Evolutionary conservation across 2,113 vertebrate genomes (phyloP), one percentile per base, ranked within the genome.

Genomic region (Sinocyclocheilus rhinocerous): DNA sequence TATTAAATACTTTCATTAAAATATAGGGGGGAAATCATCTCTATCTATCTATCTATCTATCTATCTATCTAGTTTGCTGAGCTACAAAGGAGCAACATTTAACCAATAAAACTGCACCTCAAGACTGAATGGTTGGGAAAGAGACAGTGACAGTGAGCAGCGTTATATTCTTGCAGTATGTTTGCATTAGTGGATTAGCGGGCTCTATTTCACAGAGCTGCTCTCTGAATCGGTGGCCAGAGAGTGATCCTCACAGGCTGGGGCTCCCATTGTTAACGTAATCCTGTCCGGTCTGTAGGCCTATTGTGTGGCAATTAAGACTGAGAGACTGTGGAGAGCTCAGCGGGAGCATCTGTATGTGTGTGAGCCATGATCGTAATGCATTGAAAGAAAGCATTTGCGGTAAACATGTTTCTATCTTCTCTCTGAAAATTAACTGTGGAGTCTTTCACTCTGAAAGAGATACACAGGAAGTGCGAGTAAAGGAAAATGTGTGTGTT

Each of bases 231-330:
- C 79, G 52, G 65, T 52, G 26, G 63, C 73, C 45, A 63, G 65
- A 85, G 79, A 79, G 67, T 24, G 42, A 89, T 89, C 79, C 80
- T 85, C 84, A 83, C 70, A 72, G 76, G 82, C 77, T 89, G 82
- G 90, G 22, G 79, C 65, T 63, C 33, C 84, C 78, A 90, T 90
- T 90, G 87, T 91, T 86, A 57, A 72, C 69, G 15, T 88, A 89
- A 87, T 89, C 86, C 84, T 85, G 76, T 76, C 87, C 84, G 81
- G 87, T 88, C 84, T 89, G 86, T 83, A 78, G 84, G 52, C 76
- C 87, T 67, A 90, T 91, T 91, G 89, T 90, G 79, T 73, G 63
- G 57, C 89, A 89, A 90, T 89, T 90, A 89, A 88, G 70, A 42
- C 63, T 83, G 87, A 73, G 72, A 86, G 84, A 87, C 83, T 80